These are phyloP conservation scores for Oryzias javanicus DNA, from an alignment of 2,113 vertebrate genomes.

Conservation along the genomic window DNA sequence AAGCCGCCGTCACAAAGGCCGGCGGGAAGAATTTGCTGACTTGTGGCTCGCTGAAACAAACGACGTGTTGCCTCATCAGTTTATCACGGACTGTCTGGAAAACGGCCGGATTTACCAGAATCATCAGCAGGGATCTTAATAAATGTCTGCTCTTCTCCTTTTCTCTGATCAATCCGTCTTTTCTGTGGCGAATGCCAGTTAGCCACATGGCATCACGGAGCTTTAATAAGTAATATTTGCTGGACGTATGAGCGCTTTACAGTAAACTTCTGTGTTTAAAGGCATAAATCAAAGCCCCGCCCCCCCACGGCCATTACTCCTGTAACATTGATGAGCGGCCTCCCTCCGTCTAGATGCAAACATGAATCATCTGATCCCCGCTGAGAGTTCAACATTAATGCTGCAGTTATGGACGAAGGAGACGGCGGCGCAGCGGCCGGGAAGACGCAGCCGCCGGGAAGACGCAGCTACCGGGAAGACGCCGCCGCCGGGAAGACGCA, in stretches of 20 bases:
- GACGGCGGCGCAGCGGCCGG: too few species aligned
- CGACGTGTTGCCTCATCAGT: constrained; percentile 47
- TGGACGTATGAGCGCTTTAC: constrained; percentile 13
- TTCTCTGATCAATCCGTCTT: constrained; percentile 24
- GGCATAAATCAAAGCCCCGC: neutral
- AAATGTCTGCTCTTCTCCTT: constrained; percentile 29
- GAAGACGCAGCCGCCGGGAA: too few species aligned
- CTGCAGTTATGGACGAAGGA: too few species aligned
- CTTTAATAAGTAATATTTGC: neutral
- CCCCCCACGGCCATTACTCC: neutral
- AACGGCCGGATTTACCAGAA: constrained; percentile 38
- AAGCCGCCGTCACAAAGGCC: constrained; percentile 48
- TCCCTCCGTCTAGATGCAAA: neutral
- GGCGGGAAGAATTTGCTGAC: constrained; percentile 54
- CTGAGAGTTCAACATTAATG: too few species aligned
- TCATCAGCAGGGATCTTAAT: constrained; percentile 22
- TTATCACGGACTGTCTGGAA: constrained; percentile 45
- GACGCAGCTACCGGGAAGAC: too few species aligned
- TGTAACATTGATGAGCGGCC: neutral
- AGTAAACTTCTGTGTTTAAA: constrained; percentile 17
- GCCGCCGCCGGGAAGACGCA: too few species aligned
- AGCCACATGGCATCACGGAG: neutral
- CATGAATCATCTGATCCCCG: too few species aligned
- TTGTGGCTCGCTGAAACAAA: constrained; percentile 51
- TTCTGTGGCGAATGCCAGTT: constrained; percentile 5